Evolutionary conservation across 2,113 vertebrate species (phyloP).

Genomic region (Haliaeetus leucogaster): DNA sequence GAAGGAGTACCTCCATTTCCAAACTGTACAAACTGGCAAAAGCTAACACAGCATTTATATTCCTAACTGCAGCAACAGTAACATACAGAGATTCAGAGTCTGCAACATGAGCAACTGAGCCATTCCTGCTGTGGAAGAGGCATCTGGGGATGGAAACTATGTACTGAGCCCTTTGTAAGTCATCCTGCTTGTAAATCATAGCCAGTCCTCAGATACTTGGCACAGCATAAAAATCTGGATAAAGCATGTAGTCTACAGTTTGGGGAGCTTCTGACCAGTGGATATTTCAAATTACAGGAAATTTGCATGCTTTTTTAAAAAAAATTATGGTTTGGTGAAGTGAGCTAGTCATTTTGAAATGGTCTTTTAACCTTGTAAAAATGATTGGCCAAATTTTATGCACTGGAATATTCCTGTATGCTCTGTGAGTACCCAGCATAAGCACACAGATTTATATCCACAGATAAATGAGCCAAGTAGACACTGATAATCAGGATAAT

Average conservation of each 20-base stretch:
- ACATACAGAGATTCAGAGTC: neutral
- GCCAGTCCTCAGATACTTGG: neutral
- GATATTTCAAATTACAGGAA: neutral
- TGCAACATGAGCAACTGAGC: neutral
- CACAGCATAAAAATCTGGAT: neutral
- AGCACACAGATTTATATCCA: neutral
- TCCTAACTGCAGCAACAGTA: neutral
- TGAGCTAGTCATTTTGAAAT: neutral
- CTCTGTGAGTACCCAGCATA: neutral
- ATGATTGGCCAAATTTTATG: neutral
- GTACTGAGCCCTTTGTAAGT: neutral
- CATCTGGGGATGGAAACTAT: neutral
- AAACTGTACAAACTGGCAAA: neutral
- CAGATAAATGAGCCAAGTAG: constrained; percentile 30
- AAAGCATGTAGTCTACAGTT: neutral
- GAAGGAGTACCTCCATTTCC: neutral
- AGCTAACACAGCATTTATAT: neutral
- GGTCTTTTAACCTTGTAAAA: neutral
- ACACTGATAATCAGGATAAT: constrained; percentile 29
- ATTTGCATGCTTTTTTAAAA: neutral
- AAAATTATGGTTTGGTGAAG: neutral
- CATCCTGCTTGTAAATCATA: neutral
- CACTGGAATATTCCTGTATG: neutral
- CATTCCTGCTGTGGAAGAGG: neutral
- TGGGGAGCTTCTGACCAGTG: neutral